Evolutionary conservation across 2,888 invertebrate species (phyloP), one percentile per base, ranked within the genome.

Genomic region (Lampropteryx suffumata): DNA sequence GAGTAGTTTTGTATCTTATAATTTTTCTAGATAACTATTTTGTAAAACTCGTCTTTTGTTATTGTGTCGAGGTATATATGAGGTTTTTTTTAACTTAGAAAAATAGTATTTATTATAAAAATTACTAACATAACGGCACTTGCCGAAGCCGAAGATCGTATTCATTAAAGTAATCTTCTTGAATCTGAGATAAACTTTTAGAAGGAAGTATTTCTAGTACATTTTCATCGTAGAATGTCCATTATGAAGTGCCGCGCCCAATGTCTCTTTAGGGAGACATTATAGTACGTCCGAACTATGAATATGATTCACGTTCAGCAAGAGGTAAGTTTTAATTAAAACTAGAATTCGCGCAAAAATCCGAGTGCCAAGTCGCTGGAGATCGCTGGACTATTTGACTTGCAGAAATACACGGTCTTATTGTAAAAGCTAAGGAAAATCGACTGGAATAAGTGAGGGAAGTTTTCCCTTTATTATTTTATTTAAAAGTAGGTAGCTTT

Each of bases 301-400:
- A 73, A 76, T 76, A 81, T 82, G 77, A 80, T 80, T 77, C 77
- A 76, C 73, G 62, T 63, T 65, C 67, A 64, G 71, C 62, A 61
- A 43, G 68, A 66, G 66, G 68, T 70, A 76, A 77, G 67, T 80
- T 85, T 82, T 83, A 83, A 84, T 85, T 84, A 84, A 82, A 84
- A 79, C 73, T 76, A 71, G 71, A 67, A 67, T 69, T 67, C 65
- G 55, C 51, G 64, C 64, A 73, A 76, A 80, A 77, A 75, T 71
- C 58, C 59, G 24, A 46, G 53, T 40, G 60, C 45, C 45, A 53
- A 57, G 54, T 58, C 54, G 39, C 43, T 54, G 53, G 51, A 49
- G 62, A 60, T 62, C 54, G 47, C 50, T 41, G 50, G 57, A 56
- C 53, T 48, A 56, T 63, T 63, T 64, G 61, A 62, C 62, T 69